Evolutionary conservation across 2,113 vertebrate species (phyloP), one percentile per base, ranked within the genome.

Genomic region (Gambusia affinis): DNA sequence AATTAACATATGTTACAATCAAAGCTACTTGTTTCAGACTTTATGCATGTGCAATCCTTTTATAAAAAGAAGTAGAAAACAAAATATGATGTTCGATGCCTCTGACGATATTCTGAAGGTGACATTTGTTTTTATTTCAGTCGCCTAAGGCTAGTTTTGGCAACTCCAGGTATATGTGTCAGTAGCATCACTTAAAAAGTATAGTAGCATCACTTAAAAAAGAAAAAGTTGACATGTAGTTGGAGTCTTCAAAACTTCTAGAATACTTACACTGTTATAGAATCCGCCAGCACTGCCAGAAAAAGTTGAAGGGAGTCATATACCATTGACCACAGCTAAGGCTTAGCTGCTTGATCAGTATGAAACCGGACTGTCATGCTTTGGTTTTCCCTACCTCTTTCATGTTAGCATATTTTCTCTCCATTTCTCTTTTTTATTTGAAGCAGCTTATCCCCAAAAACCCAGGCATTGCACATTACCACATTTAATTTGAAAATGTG

Each of bases 401-500:
- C 31, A 4, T 8, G 7, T 70, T 61, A 27, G 17, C 60, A 42
- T 44, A 3, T 33, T 60, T 39, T 60, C 42, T 42, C 75, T 17
- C 31, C 44, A 39, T n/a, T 60, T 31, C n/a, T 70, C 4, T 44
- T 6, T 44, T 67, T 31, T 28, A 60, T 73, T 35, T 65, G 47
- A 73, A 76, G 44, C 57, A 64, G 70, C 33, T 76, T 61, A 67
- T 76, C 68, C 81, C 70, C 60, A 62, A 72, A 47, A 61, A 72
- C 39, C 62, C 60, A 60, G n/a, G 6, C 44, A 71, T 64, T 62
- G 64, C 54, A 75, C 30, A 27, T 70, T 51, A 33, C 82, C 37
- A 80, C 76, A 69, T 62, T 80, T 70, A 72, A 73, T 88, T 87
- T 82, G 24, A 64, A 83, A 79, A 64, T 75, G 44, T 47, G 80